Conservation (phyloP, 2,797 vertebrate species). For the Cossypha caffra region DNA sequence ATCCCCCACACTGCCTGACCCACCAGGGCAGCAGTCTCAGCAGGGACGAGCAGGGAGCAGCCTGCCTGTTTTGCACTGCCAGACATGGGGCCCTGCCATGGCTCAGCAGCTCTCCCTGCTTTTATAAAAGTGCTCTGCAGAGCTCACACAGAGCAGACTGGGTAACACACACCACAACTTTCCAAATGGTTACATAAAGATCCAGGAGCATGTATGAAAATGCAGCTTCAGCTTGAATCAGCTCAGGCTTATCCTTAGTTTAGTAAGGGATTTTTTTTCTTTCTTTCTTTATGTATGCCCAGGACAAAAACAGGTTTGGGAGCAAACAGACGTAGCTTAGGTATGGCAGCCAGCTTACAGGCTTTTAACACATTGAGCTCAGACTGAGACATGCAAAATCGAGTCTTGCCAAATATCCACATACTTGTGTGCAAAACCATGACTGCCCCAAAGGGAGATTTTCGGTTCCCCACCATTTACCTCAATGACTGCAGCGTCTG, state of each 20-base stretch:
- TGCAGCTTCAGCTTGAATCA: not conserved
- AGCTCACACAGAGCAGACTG: not conserved
- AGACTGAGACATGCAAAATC: not conserved
- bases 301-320: not conserved
- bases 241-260: not conserved
- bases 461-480: not conserved
- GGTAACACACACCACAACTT: not conserved
- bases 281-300: not conserved
- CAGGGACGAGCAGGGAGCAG: not conserved
- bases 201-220: not conserved
- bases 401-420: not conserved
- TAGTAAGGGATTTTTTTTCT: not conserved
- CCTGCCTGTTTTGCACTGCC: not conserved
- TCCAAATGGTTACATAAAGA: not conserved
- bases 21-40: not conserved
- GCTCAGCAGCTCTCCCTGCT: not conserved
- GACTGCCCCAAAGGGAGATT: not conserved
- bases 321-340: not conserved
- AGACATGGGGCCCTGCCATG: fast-evolving
- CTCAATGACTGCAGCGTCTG: constrained; percentile 25
- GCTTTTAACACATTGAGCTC: not conserved
- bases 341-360: not conserved
- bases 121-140: not conserved
- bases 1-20: not conserved
- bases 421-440: not conserved